Evolutionary conservation across 2,888 invertebrate species (phyloP).

Genomic region (Himalopsyche tibetana): DNA sequence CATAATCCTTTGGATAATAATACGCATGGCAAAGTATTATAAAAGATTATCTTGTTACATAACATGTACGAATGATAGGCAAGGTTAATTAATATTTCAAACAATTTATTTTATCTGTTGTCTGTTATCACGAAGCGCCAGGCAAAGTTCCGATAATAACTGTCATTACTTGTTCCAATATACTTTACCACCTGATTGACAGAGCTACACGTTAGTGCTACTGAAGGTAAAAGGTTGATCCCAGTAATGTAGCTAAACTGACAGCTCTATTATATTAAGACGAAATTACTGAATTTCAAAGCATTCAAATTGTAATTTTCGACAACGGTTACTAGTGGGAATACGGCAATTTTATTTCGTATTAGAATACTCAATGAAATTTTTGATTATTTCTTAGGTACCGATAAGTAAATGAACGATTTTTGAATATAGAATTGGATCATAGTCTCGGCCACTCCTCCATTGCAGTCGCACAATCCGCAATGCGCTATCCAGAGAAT

Average conservation of each 20-base stretch:
- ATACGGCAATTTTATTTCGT: too few species aligned
- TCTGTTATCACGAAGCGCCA: background rate
- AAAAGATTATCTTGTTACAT: too few species aligned
- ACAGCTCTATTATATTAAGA: too few species aligned
- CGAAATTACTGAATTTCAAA: too few species aligned
- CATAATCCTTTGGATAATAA: too few species aligned
- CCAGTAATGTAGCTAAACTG: background rate
- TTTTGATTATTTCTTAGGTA: too few species aligned
- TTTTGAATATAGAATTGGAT: background rate
- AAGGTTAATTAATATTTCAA: background rate
- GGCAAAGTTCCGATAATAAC: background rate
- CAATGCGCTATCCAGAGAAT: background rate
- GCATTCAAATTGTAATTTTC: too few species aligned
- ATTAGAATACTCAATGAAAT: too few species aligned
- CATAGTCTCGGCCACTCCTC: background rate
- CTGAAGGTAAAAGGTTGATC: background rate
- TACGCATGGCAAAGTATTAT: too few species aligned
- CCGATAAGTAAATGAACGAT: too few species aligned
- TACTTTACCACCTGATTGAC: slow-evolving; percentile 11
- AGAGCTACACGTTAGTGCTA: background rate
- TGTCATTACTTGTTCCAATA: slow-evolving; percentile 14
- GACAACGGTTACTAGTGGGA: too few species aligned
- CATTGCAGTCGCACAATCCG: slow-evolving; percentile 8
- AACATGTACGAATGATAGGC: too few species aligned
- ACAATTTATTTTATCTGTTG: background rate